Percentiles rank a stretch among this genome's conserved stretches.
phyloP scores from a whole-genome alignment of 2,888 invertebrate species.

The Drosophila algonquin region DNA sequence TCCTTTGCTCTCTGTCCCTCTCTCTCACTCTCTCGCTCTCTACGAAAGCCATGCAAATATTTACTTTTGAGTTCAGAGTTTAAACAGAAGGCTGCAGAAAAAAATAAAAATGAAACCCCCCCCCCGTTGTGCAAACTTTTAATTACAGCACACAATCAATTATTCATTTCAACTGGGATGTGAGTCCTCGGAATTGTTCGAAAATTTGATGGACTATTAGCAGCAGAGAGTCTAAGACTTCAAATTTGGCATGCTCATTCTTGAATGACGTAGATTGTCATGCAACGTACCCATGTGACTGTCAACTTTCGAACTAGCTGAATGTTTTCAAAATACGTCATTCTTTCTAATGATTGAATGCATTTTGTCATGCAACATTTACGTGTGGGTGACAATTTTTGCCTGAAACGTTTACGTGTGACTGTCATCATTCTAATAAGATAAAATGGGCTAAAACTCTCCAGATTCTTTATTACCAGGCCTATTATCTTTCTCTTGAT shows the following conservation, averaged over 20 bases:
- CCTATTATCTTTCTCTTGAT: too few species aligned
- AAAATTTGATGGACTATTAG: background rate
- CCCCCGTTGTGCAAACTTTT: background rate
- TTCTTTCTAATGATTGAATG: too few species aligned
- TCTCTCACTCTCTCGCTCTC: background rate
- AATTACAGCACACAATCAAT: background rate
- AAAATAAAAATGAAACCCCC: background rate
- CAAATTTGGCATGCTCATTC: background rate
- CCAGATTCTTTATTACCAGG: too few species aligned
- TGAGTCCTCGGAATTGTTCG: background rate
- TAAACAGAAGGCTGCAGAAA: background rate
- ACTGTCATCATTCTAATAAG: too few species aligned
- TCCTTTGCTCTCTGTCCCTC: background rate
- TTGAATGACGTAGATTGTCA: background rate
- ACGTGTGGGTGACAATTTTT: too few species aligned
- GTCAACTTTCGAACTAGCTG: too few species aligned
- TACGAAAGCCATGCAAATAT: slow-evolving; percentile 10
- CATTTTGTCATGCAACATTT: too few species aligned
- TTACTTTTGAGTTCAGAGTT: slow-evolving; percentile 10
- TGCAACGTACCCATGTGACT: too few species aligned
- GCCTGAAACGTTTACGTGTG: too few species aligned
- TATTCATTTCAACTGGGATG: background rate
- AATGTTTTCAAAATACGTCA: too few species aligned
- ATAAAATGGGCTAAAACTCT: too few species aligned
- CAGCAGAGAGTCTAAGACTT: background rate